Base-by-base conservation (phyloP, 2,888 invertebrate genomes). In the Nomada hirtipes region DNA sequence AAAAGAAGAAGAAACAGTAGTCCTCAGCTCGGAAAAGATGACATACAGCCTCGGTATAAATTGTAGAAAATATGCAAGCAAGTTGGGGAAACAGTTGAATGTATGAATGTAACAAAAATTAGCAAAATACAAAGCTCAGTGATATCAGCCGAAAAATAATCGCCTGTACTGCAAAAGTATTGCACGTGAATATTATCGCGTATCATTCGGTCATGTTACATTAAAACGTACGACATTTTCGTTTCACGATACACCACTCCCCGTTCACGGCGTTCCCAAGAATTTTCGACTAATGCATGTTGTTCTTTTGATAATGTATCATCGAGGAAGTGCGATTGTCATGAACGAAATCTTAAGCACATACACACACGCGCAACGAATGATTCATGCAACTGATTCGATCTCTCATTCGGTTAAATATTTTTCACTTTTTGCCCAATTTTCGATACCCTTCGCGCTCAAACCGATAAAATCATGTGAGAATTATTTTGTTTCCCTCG, bases 301-400 rank as follows among this genome's bases (percentile, higher is more conserved):
- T 55, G 23, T 53, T 44, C 29, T 55, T 47, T 36, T 20, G 73
- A 73, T 64, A 73, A 47, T 29, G 55, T 64, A 55, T 72, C 64
- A 11, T 44, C n/a, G 10, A 64, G 64, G 55, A 64, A 73, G 29
- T 55, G n/a, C 20, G 55, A 29, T 15, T 57, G 20, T 29, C 55
- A 47, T 44, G 42, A 18, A 55, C 10, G 15, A 73, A 63, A 55
- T 20, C 55, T 47, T 23, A 15, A 47, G 15, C 47, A 55, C 55
- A 42, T 29, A 29, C 15, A 36, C 11, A n/a, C 1, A 13, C 9
- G 13, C 1, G 15, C 26, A 44, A 63, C n/a, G 26, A 9, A 26
- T 63, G 63, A 72, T 7, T 72, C 63, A 55, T 3, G 20, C 15
- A 23, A 20, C 2, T 11, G 42, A 26, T 70, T 47, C 15, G n/a